These are phyloP conservation scores for Ammospiza caudacuta DNA, from an alignment of 2,113 vertebrate species.

Conservation along the genomic window DNA sequence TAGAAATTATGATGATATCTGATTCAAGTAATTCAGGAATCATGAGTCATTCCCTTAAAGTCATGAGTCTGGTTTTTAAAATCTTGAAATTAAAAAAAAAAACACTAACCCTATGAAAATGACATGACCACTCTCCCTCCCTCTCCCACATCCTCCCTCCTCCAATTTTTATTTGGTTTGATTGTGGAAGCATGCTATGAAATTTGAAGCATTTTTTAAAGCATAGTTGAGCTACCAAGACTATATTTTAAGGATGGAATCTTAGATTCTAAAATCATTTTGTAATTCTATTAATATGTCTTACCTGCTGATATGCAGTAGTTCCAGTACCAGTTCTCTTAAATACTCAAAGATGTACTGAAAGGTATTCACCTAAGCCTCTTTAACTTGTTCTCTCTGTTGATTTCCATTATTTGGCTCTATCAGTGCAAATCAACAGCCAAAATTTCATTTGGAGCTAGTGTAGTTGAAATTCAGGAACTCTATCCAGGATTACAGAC, in stretches of 20 bases:
- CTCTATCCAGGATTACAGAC: background rate
- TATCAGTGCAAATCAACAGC: background rate
- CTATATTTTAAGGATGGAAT: background rate
- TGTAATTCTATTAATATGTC: background rate
- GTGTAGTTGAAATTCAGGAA: background rate
- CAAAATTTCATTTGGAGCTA: background rate
- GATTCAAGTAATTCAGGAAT: background rate
- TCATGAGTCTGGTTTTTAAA: background rate
- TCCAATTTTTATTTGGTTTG: background rate
- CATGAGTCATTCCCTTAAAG: background rate
- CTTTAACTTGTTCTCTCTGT: background rate
- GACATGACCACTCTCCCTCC: accelerated
- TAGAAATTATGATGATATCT: background rate
- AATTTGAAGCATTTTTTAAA: background rate
- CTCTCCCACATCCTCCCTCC: accelerated
- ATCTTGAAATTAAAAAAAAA: background rate
- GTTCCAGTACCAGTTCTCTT: background rate
- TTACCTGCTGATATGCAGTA: background rate
- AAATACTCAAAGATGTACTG: background rate
- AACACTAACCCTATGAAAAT: background rate
- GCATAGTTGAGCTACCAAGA: background rate
- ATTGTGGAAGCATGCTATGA: background rate
- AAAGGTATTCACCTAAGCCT: background rate
- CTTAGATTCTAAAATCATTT: background rate
- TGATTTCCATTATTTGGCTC: background rate